phyloP scores from a whole-genome alignment of 2,797 vertebrate species.

The Manis crassicaudata region DNA sequence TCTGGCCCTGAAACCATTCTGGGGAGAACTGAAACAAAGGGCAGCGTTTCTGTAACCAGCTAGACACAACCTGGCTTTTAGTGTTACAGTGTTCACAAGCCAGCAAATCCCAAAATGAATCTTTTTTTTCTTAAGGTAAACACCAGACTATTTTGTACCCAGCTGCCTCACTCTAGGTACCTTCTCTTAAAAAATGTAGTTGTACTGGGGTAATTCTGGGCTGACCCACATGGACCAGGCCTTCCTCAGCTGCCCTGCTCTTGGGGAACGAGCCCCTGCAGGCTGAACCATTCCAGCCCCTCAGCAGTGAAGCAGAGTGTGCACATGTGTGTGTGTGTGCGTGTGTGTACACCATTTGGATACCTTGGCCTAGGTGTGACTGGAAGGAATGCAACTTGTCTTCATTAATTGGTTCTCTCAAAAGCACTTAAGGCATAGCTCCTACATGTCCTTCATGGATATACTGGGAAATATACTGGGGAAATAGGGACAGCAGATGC shows the following conservation, averaged over 20 bases:
- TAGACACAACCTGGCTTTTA: background rate
- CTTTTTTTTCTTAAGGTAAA: background rate
- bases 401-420: background rate
- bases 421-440: background rate
- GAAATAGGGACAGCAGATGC: background rate
- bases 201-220: background rate
- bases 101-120: background rate
- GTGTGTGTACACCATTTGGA: background rate
- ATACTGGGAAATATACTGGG: background rate
- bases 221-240: background rate
- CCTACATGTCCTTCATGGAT: too few species aligned
- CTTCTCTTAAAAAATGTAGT: background rate
- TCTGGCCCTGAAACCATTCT: too few species aligned
- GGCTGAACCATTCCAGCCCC: background rate
- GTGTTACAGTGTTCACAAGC: background rate
- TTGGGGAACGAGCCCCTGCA: background rate
- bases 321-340: too few species aligned
- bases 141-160: background rate
- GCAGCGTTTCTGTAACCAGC: background rate
- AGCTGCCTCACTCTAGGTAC: background rate
- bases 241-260: background rate
- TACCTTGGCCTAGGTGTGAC: background rate
- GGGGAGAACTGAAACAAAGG: background rate
- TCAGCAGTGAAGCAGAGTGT: background rate
- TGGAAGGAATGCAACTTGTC: background rate